Evolutionary conservation across 1,140 invertebrate species (phyloP), one percentile per base, ranked within the genome.

Genomic region (Portunus trituberculatus): DNA sequence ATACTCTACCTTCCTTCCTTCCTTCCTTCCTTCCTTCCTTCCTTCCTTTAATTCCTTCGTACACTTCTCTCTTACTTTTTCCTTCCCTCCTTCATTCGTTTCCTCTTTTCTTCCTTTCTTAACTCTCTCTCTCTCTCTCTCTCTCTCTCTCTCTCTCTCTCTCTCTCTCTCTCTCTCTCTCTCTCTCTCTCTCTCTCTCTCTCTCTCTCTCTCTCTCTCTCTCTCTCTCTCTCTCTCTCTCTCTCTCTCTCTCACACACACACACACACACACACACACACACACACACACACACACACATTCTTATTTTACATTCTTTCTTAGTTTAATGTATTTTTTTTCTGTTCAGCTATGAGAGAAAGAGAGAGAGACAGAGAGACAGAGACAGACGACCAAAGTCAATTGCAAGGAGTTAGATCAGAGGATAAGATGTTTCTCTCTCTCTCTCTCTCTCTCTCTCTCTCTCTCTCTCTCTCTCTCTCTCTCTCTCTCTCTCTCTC

Each of bases 381-480:
- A 76, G 67, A 76, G 67, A 76, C 10, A 76, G 67, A 25, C 67
- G 67, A 76, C n/a, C 10, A 76, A 76, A 76, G 67, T 20, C 67
- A 76, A 76, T 76, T 76, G n/a, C 67, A 76, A 76, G 20, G 10
- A 59, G 52, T 59, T 59, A 76, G 67, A 76, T 76, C 25, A n/a
- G 12, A 76, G 20, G 67, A n/a, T n/a, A 76, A 76, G 67, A 76
- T n/a, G n/a, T 76, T 76, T 76, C 67, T 76, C 67, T 76, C 67
- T 76, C 67, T 76, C 67, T 76, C 67, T 76, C 67, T 76, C 67
- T 76, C 67, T 76, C 67, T 59, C 52, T 59, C 52, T 59, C 52
- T 59, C 52, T 59, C 52, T 59, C 52, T 59, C 52, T 59, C 52
- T 59, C 52, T 59, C 52, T 59, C 52, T 59, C 52, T 59, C 52